A percentile compares a stretch with the other conserved stretches of the same genome.
Evolutionary conservation across 2,888 invertebrate genomes (phyloP).

Genomic region (Ligdia adustata): DNA sequence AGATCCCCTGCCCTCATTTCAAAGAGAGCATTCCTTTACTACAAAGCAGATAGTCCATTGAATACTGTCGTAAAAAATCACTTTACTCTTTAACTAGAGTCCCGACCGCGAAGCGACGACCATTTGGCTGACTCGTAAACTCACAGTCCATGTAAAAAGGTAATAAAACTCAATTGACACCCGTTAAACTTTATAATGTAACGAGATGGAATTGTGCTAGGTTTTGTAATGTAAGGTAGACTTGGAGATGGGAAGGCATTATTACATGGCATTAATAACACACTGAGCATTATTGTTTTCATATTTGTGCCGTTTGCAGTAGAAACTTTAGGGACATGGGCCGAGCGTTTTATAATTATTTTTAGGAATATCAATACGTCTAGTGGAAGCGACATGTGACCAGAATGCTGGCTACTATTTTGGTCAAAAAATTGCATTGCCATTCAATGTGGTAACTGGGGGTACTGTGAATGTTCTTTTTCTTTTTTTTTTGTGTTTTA

Average conservation of each 20-base stretch:
- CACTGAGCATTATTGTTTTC: too few relatives aligned
- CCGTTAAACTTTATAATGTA: constrained; percentile 60
- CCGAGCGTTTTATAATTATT: too few relatives aligned
- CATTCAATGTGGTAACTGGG: too few relatives aligned
- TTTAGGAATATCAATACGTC: too few relatives aligned
- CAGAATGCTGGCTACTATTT: too few relatives aligned
- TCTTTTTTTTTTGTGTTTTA: too few relatives aligned
- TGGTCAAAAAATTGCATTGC: too few relatives aligned
- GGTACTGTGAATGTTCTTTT: too few relatives aligned
- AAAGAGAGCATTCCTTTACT: constrained; percentile 10
- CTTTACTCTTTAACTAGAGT: constrained; percentile 29
- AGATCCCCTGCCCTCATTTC: constrained; percentile 2
- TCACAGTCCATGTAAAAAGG: constrained; percentile 65
- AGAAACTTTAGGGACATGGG: too few relatives aligned
- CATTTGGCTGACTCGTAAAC: constrained; percentile 62
- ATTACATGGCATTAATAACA: too few relatives aligned
- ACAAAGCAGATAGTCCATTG: constrained; percentile 15
- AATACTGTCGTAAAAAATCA: constrained; percentile 37
- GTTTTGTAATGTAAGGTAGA: not conserved
- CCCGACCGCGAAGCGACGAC: constrained; percentile 18
- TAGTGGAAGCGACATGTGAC: too few relatives aligned
- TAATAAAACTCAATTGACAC: constrained; percentile 77
- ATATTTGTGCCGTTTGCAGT: too few relatives aligned
- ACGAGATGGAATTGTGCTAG: constrained; percentile 13
- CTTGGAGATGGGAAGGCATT: not conserved